phyloP scores from a whole-genome alignment of 2,888 invertebrate genomes.

The Mantis religiosa region DNA sequence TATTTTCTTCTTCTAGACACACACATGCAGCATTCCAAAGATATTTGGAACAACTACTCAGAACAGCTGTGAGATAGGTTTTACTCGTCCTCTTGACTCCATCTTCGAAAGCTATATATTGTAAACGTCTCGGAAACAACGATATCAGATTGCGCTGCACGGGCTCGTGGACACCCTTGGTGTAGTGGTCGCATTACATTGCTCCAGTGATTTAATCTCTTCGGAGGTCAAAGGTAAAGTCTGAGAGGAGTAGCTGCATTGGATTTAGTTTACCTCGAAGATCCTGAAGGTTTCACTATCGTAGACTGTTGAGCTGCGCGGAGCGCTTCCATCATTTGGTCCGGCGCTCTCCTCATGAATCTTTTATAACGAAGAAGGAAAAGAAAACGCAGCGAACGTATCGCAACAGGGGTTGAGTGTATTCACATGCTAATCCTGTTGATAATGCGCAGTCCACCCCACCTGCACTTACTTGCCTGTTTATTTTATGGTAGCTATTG shows the following conservation, averaged over 20 bases:
- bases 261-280: background rate
- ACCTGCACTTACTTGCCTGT: background rate
- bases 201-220: background rate
- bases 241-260: background rate
- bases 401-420: background rate
- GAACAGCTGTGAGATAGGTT: background rate
- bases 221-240: background rate
- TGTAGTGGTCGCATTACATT: background rate
- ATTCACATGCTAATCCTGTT: background rate
- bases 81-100: background rate
- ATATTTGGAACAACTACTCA: too few species aligned
- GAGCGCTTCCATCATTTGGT: background rate
- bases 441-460: background rate
- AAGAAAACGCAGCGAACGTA: background rate
- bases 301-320: background rate
- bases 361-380: background rate
- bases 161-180: background rate
- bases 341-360: background rate
- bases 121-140: background rate
- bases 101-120: background rate
- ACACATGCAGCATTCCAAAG: too few species aligned
- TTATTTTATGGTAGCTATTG: background rate
- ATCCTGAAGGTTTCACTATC: background rate
- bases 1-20: too few species aligned
- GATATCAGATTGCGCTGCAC: background rate